Evolutionary conservation across 2,888 invertebrate species (phyloP).

Genomic region (Tiliacea aurago): DNA sequence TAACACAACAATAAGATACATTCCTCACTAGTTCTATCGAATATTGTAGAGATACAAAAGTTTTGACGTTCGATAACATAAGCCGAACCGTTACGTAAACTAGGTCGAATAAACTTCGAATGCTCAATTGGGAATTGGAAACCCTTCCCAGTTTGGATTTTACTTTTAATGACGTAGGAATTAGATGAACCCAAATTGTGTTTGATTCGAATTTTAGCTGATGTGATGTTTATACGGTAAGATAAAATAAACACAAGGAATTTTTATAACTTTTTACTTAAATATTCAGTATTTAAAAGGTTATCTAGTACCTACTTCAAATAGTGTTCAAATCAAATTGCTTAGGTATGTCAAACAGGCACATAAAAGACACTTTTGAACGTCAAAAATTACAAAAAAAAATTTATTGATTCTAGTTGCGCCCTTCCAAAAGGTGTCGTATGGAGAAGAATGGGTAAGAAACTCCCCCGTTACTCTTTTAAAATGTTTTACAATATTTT

Average conservation of each 20-base stretch:
- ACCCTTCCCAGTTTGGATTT: constrained; percentile 56
- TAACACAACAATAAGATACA: background rate
- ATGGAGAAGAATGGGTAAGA: no score
- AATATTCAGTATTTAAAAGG: background rate
- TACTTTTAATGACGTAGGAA: constrained; percentile 61
- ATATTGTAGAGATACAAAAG: constrained; percentile 43
- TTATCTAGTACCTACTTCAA: no score
- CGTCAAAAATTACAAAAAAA: no score
- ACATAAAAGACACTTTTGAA: no score
- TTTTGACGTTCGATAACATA: constrained; percentile 41
- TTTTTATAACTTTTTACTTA: background rate
- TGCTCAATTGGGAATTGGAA: constrained; percentile 54
- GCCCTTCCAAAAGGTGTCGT: no score
- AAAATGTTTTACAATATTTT: no score
- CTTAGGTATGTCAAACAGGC: no score
- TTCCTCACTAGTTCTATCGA: constrained; percentile 7
- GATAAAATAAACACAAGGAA: background rate
- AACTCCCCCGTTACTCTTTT: no score
- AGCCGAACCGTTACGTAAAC: constrained; percentile 46
- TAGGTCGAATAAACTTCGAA: constrained; percentile 52
- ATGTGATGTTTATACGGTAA: constrained; percentile 5
- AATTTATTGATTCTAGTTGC: no score
- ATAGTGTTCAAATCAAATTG: background rate
- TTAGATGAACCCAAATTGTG: constrained; percentile 38
- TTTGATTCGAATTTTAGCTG: constrained; percentile 34